Base-by-base conservation (phyloP, 2,888 invertebrate genomes). In the Eulithis prunata region DNA sequence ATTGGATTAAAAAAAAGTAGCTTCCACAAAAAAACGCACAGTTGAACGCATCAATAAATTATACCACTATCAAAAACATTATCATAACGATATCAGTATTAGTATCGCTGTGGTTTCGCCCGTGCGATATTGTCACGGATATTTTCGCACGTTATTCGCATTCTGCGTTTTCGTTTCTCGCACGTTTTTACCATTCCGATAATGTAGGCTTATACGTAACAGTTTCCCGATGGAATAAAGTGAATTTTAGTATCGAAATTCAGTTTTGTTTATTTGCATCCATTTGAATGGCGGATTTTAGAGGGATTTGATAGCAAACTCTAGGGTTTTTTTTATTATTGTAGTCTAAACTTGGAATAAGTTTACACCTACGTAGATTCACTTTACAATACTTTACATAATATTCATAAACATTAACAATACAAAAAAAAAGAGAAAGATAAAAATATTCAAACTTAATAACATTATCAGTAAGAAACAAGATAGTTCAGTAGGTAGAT, bases 121-220 rank as follows among this genome's bases (percentile, higher is more conserved):
- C 49, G 51, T 64, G 51, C 57, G 38, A 64, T 64, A 46, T 52
- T 51, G 46, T 60, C 46, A 51, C 53, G 54, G 57, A 59, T 64
- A 12, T 58, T 54, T 43, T 41, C 45, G 43, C 49, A 38, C 32
- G 41, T 46, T 49, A 41, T 55, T 55, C 55, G 59, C 10, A 32
- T 52, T 47, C 32, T 57, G 57, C 47, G 46, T 32, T 46, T 36
- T 46, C 41, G 13, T 51, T 11, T 11, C 38, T 62, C 51, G 13
- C 64, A 61, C 63, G 59, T 68, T 69, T 67, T 69, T 63, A 69
- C 65, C 63, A 64, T 68, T 32, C 47, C 8, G 41, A 28, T 66
- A 70, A 68, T 59, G 60, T 62, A 49, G 62, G 55, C 58, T 52
- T 59, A 57, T 56, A 51, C 56, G 55, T 11, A 62, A 66, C 62